Evolutionary conservation across 2,888 invertebrate species (phyloP), one percentile per base, ranked within the genome.

Genomic region (Odontocolon sp.): DNA sequence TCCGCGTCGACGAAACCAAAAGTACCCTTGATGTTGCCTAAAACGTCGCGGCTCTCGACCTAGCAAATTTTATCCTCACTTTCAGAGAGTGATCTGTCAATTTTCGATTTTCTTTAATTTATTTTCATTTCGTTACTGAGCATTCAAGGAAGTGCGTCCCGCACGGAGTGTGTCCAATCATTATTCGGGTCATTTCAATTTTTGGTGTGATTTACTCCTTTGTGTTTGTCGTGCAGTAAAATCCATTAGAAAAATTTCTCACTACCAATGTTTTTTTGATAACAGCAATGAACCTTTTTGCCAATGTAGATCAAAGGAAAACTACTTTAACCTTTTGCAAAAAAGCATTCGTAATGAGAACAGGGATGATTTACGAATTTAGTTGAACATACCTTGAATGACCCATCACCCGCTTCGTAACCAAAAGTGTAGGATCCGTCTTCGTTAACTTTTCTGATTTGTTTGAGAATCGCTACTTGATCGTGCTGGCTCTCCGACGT

Each of bases 341-440:
- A n/a, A n/a, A n/a, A n/a, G n/a, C n/a, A n/a, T 36, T 36, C 2
- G 3, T 36, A 8, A 8, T 5, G 36, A 36, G 9, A 36, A 9
- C 2, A 9, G 23, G 26, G 26, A 45, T 47, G 2, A 50, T 33
- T 36, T n/a, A n/a, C n/a, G 6, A 14, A 45, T 23, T 61, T 36
- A 9, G 23, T 9, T 2, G 21, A 26, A 80, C 82, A 82, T 81
- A 90, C 90, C 91, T 96, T 96, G 89, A 96, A 96, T 0, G 95
- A 95, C 2, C 96, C 96, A 88, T 96, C 96, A 56, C 95, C 96
- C 1, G 96, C 95, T 91, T 96, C 96, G 86, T 95, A 96, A 0
- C 96, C 96, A 78, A 95, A 95, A 0, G 96, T 96, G 86, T 96
- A 96, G 0, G 96, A 95, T 26, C 96, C 96, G 87, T 96, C 96